A percentile compares a stretch with the other conserved stretches of the same genome.
Evolutionary conservation across 2,888 invertebrate genomes (phyloP).

Genomic region (Artemia sinica): DNA sequence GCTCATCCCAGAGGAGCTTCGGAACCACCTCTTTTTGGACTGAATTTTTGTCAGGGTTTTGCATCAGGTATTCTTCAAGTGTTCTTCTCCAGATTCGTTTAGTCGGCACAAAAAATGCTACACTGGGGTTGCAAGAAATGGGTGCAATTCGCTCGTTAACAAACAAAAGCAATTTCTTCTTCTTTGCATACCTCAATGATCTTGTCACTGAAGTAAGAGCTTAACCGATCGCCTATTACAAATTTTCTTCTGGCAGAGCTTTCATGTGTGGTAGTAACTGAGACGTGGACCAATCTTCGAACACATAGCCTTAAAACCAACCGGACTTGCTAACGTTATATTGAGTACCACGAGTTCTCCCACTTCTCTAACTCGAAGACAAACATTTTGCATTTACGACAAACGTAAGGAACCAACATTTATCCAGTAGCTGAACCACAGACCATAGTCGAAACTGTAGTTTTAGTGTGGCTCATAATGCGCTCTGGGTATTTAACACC

Average conservation of each 20-base stretch:
- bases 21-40: too few relatives aligned
- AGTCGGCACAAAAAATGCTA: too few relatives aligned
- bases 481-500: slow-evolving; percentile 31
- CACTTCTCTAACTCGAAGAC: too few relatives aligned
- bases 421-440: slow-evolving; percentile 30
- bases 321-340: slow-evolving; percentile 31
- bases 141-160: slow-evolving; percentile 25
- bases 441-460: slow-evolving; percentile 31
- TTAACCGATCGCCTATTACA: too few relatives aligned
- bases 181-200: slow-evolving; percentile 29
- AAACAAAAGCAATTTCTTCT: slow-evolving; percentile 30
- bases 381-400: slow-evolving; percentile 29
- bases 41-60: too few relatives aligned
- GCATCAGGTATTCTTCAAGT: too few relatives aligned
- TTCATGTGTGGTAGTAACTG: too few relatives aligned
- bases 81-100: too few relatives aligned
- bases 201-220: slow-evolving; percentile 28
- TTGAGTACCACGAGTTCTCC: slow-evolving; percentile 18
- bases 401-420: slow-evolving; percentile 31
- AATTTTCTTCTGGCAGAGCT: too few relatives aligned
- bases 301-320: slow-evolving; percentile 28
- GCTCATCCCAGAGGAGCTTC: too few relatives aligned
- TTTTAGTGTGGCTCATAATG: slow-evolving; percentile 30
- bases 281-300: slow-evolving; percentile 29
- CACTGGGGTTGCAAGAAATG: too few relatives aligned